Base-by-base conservation (phyloP, 1,140 invertebrate genomes). In the Gryon sp. region DNA sequence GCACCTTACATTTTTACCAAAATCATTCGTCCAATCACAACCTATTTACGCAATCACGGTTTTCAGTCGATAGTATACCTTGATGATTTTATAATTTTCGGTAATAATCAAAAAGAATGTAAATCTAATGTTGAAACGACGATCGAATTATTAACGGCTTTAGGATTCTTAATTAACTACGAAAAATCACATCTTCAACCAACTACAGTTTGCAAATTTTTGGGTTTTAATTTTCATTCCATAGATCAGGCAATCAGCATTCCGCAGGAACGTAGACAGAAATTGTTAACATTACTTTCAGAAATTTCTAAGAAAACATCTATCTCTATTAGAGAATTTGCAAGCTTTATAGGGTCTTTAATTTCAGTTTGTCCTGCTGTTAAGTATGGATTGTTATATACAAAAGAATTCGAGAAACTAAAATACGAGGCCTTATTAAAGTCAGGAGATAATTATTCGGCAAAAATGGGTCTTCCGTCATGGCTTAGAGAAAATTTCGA, bases 291-390 rank as follows among this genome's bases (percentile, higher is more conserved):
- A 16, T 12, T 63, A 14, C 2, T 38, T 4, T 12, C 5, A 12
- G 14, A 22, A 7, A 26, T 45, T 2, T 12, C 16, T 18, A 24
- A 46, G 34, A 53, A 55, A 34, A 14, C 19, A 36, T 9, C 2
- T 43, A 41, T 55, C 2, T 9, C 9, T 36, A 63, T 59, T 45
- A 75, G 38, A 57, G 24, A 46, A 4, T 41, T 59, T 26, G 34
- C 36, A 14, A 48, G 15, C n/a, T 52, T 59, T 19, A 45, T 59
- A 30, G 38, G 53, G 2, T 41, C 26, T 2, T 4, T 45, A 12
- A 16, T 45, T 7, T 59, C 53, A 1, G n/a, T n/a, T n/a, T n/a
- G n/a, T n/a, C n/a, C n/a, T n/a, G n/a, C n/a, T n/a, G n/a, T n/a
- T n/a, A 32, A 46, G 36, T 60, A 60, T 7, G 40, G 40, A 2